Percentiles rank a stretch among this genome's conserved stretches.
Conservation (phyloP, 2,113 vertebrate species). For the Lophura nycthemera region DNA sequence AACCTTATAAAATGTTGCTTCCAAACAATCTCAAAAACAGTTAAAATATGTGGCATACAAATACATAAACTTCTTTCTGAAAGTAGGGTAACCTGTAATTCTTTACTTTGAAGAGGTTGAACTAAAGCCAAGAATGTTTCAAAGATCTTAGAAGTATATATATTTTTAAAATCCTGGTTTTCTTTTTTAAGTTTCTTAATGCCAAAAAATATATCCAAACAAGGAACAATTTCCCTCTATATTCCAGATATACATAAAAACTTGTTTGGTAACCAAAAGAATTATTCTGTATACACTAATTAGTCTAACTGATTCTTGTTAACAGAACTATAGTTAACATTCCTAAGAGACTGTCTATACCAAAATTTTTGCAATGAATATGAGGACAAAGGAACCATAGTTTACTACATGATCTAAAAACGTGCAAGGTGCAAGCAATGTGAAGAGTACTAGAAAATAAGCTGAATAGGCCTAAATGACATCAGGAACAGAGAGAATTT, state of each 20-base stretch:
- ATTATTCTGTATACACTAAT: not conserved
- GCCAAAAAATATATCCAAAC: not conserved
- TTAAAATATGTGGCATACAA: not conserved
- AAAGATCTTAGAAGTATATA: not conserved
- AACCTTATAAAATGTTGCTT: not conserved
- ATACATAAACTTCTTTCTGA: not conserved
- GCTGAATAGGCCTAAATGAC: not conserved
- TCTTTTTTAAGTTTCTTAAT: not conserved
- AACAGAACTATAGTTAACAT: not conserved
- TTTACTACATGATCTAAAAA: not conserved
- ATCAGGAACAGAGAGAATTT: not conserved
- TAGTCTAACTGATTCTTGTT: not conserved
- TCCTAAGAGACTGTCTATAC: not conserved
- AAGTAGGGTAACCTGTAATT: not conserved
- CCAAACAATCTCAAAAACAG: not conserved
- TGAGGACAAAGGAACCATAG: fast-evolving
- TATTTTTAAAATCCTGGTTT: not conserved
- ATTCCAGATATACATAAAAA: not conserved
- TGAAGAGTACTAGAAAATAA: not conserved
- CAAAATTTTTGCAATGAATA: not conserved
- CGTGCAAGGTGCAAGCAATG: not conserved
- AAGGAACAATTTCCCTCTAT: not conserved
- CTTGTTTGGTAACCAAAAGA: not conserved
- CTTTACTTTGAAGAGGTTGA: not conserved
- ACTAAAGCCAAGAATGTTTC: not conserved